A percentile compares a stretch with the other conserved stretches of the same genome.
Evolutionary conservation across 2,797 vertebrate genomes (phyloP).

Genomic region (Mastacembelus armatus): DNA sequence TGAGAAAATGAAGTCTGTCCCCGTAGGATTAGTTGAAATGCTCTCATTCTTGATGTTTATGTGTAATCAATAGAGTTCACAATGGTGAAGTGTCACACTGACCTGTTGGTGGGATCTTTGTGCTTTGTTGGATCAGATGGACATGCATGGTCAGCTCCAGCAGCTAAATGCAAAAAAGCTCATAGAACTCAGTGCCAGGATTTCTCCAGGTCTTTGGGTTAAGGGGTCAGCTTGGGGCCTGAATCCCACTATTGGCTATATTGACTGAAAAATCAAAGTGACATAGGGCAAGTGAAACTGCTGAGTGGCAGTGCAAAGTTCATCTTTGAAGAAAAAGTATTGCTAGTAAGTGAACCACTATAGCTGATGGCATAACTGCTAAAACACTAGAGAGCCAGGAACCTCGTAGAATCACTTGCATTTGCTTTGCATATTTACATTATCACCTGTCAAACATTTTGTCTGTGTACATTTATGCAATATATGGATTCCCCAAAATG

Average conservation of each 20-base stretch:
- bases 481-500: not conserved
- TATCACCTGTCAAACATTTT: not conserved
- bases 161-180: constrained; percentile 63
- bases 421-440: not conserved
- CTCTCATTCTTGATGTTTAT: constrained; percentile 41
- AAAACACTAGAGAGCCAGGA: not conserved
- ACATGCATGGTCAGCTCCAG: constrained; percentile 34
- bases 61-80: constrained; percentile 70
- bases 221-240: not conserved
- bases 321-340: not conserved
- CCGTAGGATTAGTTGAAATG: constrained; percentile 34
- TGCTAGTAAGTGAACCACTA: not conserved
- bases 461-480: not conserved
- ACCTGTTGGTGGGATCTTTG: constrained; percentile 34
- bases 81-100: constrained; percentile 33
- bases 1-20: constrained; percentile 38
- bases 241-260: not conserved
- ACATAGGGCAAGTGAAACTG: not conserved
- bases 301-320: not conserved
- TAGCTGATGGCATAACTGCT: not conserved
- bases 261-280: constrained; percentile 10
- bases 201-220: constrained; percentile 25
- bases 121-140: constrained; percentile 51
- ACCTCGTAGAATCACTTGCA: not conserved
- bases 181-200: constrained; percentile 32